Evolutionary conservation across 2,797 vertebrate species (phyloP), one percentile per base, ranked within the genome.

Genomic region (Hybognathus amarus): DNA sequence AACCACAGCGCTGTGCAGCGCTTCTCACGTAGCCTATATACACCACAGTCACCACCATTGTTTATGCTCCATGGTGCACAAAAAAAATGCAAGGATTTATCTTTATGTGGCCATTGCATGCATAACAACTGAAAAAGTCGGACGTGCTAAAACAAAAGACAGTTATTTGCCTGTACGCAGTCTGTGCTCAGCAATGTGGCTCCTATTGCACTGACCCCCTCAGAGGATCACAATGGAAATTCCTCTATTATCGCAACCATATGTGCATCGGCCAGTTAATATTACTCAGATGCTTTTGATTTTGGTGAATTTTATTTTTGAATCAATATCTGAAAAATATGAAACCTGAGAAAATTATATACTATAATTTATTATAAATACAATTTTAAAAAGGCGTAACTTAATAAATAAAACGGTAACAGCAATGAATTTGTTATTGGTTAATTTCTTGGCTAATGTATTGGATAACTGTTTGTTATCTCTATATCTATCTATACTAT

Each of bases 141-240:
- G 88, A 71, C 54, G 17, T 83, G 76, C 73, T 83, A 30, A 77
- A 85, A 82, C 38, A 87, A 89, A 81, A 67, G 63, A 27, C 83
- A 81, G 79, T 81, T 47, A 66, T 81, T 83, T 83, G 54, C 20
- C 67, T 27, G 52, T 63, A 69, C 68, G 67, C 68, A 69, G 54
- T 27, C 13, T 63, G 13, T 17, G 59, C 61, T 17, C 12, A 63
- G 59, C 24, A 61, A 61, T 40, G 89, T 92, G 91, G 94, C 93
- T 95, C 94, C 91, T 90, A 94, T 93, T 95, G 92, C 94, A 93
- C 95, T 96, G 94, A 95, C 95, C 94, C 96, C 96, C 96, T 95
- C 96, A 95, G 95, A 96, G 96, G 94, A 92, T 92, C 89, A 88
- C 90, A 87, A 83, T 91, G 92, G 93, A 77, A 78, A 20, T 76